phyloP scores from a whole-genome alignment of 2,113 vertebrate species.

The Cyanistes caeruleus region DNA sequence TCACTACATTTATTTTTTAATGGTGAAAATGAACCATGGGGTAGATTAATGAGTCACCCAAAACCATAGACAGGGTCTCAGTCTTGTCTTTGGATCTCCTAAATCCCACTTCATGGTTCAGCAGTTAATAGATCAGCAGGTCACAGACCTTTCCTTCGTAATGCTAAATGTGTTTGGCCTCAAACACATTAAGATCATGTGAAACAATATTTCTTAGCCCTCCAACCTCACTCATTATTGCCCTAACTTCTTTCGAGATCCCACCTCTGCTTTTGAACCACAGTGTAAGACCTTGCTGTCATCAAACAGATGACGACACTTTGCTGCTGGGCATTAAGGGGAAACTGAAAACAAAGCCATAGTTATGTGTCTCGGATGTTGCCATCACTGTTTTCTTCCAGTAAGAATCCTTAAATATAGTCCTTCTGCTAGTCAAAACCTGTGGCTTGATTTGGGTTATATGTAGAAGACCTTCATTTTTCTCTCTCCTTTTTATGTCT shows the following conservation, averaged over 20 bases:
- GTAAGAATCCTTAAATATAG: background rate
- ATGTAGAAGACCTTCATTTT: background rate
- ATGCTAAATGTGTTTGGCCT: background rate
- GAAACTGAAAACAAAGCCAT: background rate
- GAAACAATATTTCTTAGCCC: background rate
- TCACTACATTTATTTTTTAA: background rate
- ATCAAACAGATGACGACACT: background rate
- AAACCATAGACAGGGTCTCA: background rate
- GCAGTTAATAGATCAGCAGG: background rate
- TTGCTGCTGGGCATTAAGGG: background rate
- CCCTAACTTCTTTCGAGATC: background rate
- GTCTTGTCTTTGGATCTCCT: background rate
- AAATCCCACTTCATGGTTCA: background rate
- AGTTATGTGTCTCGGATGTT: background rate
- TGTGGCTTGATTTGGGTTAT: background rate
- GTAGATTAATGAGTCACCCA: background rate
- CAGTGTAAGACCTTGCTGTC: background rate
- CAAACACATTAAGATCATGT: background rate
- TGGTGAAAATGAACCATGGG: background rate
- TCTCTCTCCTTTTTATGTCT: background rate
- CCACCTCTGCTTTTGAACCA: background rate
- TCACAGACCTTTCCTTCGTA: background rate
- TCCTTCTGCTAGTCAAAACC: background rate
- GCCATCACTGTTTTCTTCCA: background rate
- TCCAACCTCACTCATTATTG: background rate